Conservation (phyloP, 2,888 invertebrate species). For the Schizotus pectinicornis region DNA sequence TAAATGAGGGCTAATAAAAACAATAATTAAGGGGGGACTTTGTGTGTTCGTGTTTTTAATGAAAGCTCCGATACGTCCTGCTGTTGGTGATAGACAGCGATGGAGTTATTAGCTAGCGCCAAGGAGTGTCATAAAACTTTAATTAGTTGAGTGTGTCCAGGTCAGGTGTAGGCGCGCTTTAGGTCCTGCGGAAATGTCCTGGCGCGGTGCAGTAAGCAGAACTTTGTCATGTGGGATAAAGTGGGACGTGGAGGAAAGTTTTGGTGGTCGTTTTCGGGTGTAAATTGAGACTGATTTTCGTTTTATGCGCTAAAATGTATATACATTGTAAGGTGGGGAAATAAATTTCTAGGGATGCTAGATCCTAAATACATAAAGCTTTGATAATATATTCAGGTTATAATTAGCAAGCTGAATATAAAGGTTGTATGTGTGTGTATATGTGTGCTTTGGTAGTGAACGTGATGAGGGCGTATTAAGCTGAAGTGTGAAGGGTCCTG, state of each 20-base stretch:
- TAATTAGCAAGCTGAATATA: conserved; percentile 24
- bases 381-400: conserved; percentile 28
- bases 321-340: conserved; percentile 22
- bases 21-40: conserved; percentile 12
- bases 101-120: conserved; percentile 16
- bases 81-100: conserved; percentile 10
- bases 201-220: conserved; percentile 14
- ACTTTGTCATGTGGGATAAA: conserved; percentile 28
- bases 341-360: conserved; percentile 23
- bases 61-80: not conserved
- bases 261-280: conserved; percentile 23
- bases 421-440: conserved; percentile 12
- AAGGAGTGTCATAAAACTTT: conserved; percentile 18
- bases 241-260: conserved; percentile 16
- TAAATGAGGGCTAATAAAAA: conserved; percentile 4
- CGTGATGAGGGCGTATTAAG: conserved; percentile 23
- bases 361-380: conserved; percentile 27
- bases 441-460: conserved; percentile 11
- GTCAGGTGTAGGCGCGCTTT: conserved; percentile 14
- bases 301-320: conserved; percentile 24
- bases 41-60: conserved; percentile 2
- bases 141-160: conserved; percentile 21
- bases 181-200: conserved; percentile 12
- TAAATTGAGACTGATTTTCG: conserved; percentile 29
- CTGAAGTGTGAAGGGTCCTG: conserved; percentile 28